phyloP scores from a whole-genome alignment of 1,140 invertebrate genomes.

The Trichonephila clavata region DNA sequence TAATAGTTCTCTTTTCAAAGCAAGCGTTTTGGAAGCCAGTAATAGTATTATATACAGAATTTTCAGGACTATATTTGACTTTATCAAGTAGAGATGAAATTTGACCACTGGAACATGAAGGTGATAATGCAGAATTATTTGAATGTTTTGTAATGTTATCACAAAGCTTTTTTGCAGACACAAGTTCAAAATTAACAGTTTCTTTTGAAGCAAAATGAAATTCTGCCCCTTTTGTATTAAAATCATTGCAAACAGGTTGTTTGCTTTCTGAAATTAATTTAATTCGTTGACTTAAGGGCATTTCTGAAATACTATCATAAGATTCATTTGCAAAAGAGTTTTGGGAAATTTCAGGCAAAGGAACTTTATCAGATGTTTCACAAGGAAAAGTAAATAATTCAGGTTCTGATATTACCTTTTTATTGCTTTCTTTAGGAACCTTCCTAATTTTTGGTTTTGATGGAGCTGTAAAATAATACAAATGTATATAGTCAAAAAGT shows the following conservation, averaged over 20 bases:
- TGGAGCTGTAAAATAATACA: neutral
- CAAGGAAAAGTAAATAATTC: neutral
- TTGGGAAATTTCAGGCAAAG: neutral
- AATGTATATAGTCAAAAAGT: neutral
- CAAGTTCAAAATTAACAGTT: neutral
- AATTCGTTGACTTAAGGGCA: neutral
- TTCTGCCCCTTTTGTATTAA: neutral
- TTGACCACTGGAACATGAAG: neutral
- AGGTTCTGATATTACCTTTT: conserved; percentile 4
- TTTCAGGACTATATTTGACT: neutral
- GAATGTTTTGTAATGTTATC: neutral
- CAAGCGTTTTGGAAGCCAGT: neutral
- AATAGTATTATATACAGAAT: too few species aligned
- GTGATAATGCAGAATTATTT: neutral
- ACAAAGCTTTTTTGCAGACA: neutral
- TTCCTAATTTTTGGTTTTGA: neutral
- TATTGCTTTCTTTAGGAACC: neutral
- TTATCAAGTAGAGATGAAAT: neutral
- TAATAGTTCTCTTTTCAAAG: neutral
- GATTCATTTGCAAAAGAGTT: neutral
- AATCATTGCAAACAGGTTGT: neutral
- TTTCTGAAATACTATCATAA: neutral
- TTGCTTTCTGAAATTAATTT: neutral
- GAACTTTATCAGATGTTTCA: neutral
- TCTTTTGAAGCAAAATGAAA: neutral